Percentiles rank a stretch among this genome's conserved stretches.
Evolutionary conservation across 1,140 invertebrate genomes (phyloP).

Genomic region (Pachypeltis micranthus): DNA sequence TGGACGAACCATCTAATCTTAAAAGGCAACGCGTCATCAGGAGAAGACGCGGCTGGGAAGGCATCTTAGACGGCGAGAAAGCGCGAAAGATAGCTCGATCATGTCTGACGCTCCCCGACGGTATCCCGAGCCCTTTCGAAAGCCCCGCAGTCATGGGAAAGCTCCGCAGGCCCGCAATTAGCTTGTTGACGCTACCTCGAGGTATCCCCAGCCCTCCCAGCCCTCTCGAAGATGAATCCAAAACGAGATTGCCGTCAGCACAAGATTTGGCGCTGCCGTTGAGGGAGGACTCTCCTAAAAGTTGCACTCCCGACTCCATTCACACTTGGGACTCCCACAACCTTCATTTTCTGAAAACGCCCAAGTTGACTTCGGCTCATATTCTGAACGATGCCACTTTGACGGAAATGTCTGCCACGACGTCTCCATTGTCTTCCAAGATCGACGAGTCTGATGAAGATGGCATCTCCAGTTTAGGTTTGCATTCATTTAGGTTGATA

Average conservation of each 20-base stretch:
- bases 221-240: neutral
- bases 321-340: slow-evolving; percentile 29
- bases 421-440: slow-evolving; percentile 7
- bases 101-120: slow-evolving; percentile 24
- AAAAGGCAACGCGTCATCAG: slow-evolving; percentile 37
- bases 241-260: neutral
- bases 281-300: neutral
- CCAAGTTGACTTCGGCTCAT: slow-evolving; percentile 13
- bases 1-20: slow-evolving; percentile 35
- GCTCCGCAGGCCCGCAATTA: slow-evolving; percentile 11
- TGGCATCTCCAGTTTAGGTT: slow-evolving; percentile 22
- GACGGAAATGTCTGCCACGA: neutral
- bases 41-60: slow-evolving; percentile 31
- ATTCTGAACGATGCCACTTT: neutral
- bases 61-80: slow-evolving; percentile 12
- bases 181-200: slow-evolving; percentile 27
- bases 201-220: slow-evolving; percentile 29
- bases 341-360: slow-evolving; percentile 24
- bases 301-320: slow-evolving; percentile 16
- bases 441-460: slow-evolving; percentile 21
- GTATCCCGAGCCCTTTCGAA: slow-evolving; percentile 25
- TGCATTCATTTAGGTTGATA: neutral
- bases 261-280: neutral
- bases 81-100: slow-evolving; percentile 19
- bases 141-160: slow-evolving; percentile 3